Evolutionary conservation across 1,140 invertebrate species (phyloP).

Genomic region (Platyscapa corneri): DNA sequence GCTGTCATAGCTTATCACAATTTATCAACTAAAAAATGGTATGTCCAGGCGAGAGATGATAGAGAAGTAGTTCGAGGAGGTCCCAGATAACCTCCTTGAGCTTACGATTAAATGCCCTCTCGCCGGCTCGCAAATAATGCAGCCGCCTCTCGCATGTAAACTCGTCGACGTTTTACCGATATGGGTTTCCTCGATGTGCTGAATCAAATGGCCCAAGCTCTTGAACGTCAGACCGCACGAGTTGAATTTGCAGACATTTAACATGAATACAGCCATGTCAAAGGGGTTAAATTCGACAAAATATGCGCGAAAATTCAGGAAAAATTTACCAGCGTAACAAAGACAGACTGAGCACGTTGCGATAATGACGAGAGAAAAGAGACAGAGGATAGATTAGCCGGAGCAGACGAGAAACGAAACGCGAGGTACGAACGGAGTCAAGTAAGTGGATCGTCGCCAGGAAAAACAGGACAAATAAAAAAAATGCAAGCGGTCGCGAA

Average conservation of each 20-base stretch:
- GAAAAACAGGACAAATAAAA: not conserved
- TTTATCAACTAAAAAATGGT: not conserved
- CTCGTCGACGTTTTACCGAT: constrained; percentile 79
- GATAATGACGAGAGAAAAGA: not conserved
- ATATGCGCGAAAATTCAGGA: not conserved
- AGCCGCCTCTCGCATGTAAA: not conserved
- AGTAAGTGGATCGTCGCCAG: not conserved
- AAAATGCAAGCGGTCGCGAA: not conserved
- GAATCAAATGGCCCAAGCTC: constrained; percentile 85
- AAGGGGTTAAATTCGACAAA: not conserved
- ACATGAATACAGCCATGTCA: constrained; percentile 89
- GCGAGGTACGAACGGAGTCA: not conserved
- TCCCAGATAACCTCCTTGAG: constrained; percentile 57
- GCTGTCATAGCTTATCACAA: not conserved
- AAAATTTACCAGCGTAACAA: not conserved
- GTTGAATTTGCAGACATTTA: constrained; percentile 91
- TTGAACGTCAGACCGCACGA: constrained; percentile 88
- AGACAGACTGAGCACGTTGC: not conserved
- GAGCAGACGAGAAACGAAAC: constrained; percentile 2
- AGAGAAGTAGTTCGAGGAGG: constrained; percentile 4
- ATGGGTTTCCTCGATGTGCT: constrained; percentile 89
- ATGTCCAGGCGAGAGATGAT: not conserved
- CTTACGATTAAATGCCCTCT: constrained; percentile 20
- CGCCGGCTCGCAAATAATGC: not conserved
- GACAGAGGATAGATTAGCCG: not conserved